A percentile compares a stretch with the other conserved stretches of the same genome.
Evolutionary conservation across 2,113 vertebrate genomes (phyloP).

Genomic region (Merops nubicus): DNA sequence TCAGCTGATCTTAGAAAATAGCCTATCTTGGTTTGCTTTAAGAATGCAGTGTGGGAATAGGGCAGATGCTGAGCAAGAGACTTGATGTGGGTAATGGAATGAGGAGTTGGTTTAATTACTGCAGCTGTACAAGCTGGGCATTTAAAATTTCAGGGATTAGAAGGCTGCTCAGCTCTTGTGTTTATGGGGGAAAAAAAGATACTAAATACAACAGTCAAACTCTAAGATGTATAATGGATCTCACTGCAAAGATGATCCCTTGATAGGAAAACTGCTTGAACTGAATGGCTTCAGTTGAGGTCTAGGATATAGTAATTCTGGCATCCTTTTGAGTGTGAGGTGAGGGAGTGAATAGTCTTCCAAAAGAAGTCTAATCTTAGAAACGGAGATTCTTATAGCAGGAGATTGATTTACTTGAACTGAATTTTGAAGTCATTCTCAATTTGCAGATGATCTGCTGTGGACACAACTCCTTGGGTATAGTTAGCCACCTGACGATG

Average conservation of each 20-base stretch:
- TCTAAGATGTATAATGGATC: not conserved
- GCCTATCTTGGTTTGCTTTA: constrained; percentile 35
- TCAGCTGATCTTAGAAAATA: constrained; percentile 37
- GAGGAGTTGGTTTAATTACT: constrained; percentile 44
- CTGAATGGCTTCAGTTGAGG: not conserved
- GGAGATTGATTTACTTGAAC: not conserved
- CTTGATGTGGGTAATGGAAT: constrained; percentile 18
- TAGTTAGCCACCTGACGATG: not conserved
- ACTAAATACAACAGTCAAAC: not conserved
- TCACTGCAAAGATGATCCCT: not conserved
- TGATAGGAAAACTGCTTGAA: not conserved
- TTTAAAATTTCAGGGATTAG: not conserved
- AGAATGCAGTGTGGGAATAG: not conserved
- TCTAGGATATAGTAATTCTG: not conserved
- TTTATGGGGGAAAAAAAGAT: not conserved
- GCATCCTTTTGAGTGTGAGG: not conserved
- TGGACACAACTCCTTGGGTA: accelerated
- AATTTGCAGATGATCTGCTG: not conserved
- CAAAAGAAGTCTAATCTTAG: not conserved
- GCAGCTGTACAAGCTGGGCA: constrained; percentile 19
- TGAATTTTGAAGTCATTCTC: not conserved
- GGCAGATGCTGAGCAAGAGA: not conserved
- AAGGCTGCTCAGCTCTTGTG: not conserved
- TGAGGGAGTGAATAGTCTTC: not conserved
- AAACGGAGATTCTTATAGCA: not conserved